A percentile compares a stretch with the other conserved stretches of the same genome.
Evolutionary conservation across 2,888 invertebrate species (phyloP).

Genomic region (Capitulum mitella): DNA sequence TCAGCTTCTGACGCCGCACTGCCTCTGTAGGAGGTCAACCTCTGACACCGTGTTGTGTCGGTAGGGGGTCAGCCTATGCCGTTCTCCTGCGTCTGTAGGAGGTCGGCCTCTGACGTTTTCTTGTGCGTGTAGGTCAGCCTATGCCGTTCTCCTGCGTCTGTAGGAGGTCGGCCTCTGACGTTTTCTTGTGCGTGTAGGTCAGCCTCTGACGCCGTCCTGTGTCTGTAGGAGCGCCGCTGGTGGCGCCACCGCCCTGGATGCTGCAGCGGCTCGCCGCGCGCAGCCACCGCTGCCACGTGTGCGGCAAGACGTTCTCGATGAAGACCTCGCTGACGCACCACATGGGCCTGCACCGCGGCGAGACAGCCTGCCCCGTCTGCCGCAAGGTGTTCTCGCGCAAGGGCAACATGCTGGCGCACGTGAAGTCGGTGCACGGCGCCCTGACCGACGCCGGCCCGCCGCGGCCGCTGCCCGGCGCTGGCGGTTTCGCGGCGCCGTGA

Average conservation of each 20-base stretch:
- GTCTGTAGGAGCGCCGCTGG: constrained; percentile 38
- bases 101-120: no score
- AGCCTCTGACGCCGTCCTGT: constrained; percentile 35
- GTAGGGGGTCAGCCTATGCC: no score
- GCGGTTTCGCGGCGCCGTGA: constrained; percentile 30
- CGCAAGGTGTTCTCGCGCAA: constrained; percentile 38
- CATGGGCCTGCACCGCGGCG: background rate
- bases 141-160: no score
- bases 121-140: no score
- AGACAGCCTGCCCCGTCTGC: background rate
- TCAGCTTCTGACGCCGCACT: no score
- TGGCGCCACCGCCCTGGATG: constrained; percentile 37
- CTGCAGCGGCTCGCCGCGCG: constrained; percentile 37
- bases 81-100: no score
- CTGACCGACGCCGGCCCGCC: constrained; percentile 31
- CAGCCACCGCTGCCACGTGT: constrained; percentile 36
- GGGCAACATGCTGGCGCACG: constrained; percentile 36
- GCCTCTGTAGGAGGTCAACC: no score
- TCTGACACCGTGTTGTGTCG: no score
- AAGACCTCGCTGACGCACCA: background rate
- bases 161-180: no score
- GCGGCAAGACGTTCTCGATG: constrained; percentile 34
- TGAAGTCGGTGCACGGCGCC: constrained; percentile 34
- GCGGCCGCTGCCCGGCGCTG: constrained; percentile 37
- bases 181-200: no score